Evolutionary conservation across 1,140 invertebrate species (phyloP), one percentile per base, ranked within the genome.

Genomic region (Episyrphus balteatus): DNA sequence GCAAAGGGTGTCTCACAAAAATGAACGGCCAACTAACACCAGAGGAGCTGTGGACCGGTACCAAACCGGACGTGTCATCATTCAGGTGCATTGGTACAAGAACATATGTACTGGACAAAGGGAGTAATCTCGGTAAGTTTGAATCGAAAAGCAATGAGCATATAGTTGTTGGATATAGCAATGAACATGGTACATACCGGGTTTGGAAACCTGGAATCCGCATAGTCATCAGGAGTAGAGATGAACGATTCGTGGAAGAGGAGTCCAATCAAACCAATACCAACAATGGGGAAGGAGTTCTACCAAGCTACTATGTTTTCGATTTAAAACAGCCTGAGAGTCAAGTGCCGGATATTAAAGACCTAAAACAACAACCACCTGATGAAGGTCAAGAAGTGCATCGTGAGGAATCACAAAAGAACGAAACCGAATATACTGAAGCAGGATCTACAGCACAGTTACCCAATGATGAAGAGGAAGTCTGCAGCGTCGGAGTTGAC

Each of bases 41-140:
- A 8, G 48, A 59, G 36, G 62, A 70, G 44, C 14, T 57, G 12
- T 71, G 62, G 51, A 55, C 50, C 39, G 55, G 53, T 2, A 52
- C 48, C 43, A 70, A 60, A 44, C 59, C 61, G 21, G 49, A 65
- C 43, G 37, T 69, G 0, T 51, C 48, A 17, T 50, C 66, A 40
- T 41, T 70, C 11, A 43, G 54, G 42, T n/a, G 62, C 9, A 69
- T 67, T 53, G 66, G 63, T 6, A 56, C 52, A 33, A 48, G n/a
- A 33, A 59, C 46, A 12, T 57, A 52, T 52, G 46, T 43, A 11
- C 32, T 55, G 5, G 47, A 55, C n/a, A 53, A 52, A 47, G 34
- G 21, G 48, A 50, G 38, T 14, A 21, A 14, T n/a, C 47, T 44
- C 11, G 30, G 42, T 15, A 51, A 51, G 17, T 45, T 48, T 26